A percentile compares a stretch with the other conserved stretches of the same genome.
Evolutionary conservation across 2,888 invertebrate genomes (phyloP).

Genomic region (Mesochorus sp.): DNA sequence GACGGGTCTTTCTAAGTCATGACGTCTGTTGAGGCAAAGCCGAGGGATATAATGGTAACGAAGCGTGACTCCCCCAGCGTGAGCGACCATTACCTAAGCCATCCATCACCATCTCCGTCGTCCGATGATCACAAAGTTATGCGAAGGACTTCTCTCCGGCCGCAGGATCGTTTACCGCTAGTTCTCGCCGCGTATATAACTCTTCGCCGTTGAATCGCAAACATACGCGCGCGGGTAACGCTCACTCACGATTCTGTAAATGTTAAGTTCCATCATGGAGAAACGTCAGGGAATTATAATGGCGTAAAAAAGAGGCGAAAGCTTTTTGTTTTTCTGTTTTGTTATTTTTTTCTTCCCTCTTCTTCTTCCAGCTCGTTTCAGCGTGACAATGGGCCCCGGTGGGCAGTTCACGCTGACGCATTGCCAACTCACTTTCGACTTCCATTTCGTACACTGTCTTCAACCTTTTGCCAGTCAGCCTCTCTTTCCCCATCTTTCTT

Average conservation of each 20-base stretch:
- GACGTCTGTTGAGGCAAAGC: constrained; percentile 36
- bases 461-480: constrained; percentile 20
- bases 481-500: background rate
- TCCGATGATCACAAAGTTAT: constrained; percentile 73
- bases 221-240: constrained; percentile 1
- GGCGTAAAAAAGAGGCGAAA: background rate
- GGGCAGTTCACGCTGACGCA: constrained; percentile 50
- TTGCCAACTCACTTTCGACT: constrained; percentile 50
- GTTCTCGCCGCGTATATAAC: constrained; percentile 11
- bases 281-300: background rate
- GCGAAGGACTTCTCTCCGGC: constrained; percentile 69
- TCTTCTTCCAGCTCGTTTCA: background rate
- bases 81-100: constrained; percentile 62
- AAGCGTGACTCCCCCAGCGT: constrained; percentile 67
- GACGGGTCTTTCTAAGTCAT: constrained; percentile 25
- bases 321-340: constrained; percentile 12
- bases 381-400: constrained; percentile 46
- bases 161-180: constrained; percentile 34
- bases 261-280: constrained; percentile 32
- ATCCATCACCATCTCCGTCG: constrained; percentile 73
- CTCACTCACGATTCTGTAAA: constrained; percentile 50
- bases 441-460: constrained; percentile 47
- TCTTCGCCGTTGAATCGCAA: too few species aligned
- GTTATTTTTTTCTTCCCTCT: background rate
- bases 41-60: constrained; percentile 72